These are phyloP conservation scores for Rhagonycha fulva DNA, from an alignment of 2,888 invertebrate genomes.

Conservation along the genomic window DNA sequence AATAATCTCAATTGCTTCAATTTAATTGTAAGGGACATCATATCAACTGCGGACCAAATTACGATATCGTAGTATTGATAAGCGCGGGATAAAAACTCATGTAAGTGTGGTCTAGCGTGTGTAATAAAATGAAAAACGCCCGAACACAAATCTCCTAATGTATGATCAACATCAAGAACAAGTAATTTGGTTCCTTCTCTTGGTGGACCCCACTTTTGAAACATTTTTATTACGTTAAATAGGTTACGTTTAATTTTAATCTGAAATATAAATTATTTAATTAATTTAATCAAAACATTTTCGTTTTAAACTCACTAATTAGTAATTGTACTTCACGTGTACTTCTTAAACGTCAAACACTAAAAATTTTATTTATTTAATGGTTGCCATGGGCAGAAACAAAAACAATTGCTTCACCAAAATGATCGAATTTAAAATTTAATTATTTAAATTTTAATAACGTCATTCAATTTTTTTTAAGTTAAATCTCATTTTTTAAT, in stretches of 20 bases:
- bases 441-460: neutral
- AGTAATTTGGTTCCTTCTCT: neutral
- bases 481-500: neutral
- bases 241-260: neutral
- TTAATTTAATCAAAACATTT: neutral
- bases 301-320: neutral
- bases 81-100: neutral
- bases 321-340: neutral
- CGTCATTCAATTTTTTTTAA: too few species aligned
- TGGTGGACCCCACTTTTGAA: rapidly evolving
- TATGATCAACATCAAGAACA: neutral
- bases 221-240: neutral
- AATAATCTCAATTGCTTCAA: neutral
- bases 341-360: neutral
- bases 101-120: neutral
- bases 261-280: neutral
- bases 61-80: neutral
- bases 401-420: neutral
- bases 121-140: neutral
- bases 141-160: neutral
- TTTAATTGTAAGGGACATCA: neutral
- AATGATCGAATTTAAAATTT: neutral
- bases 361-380: neutral
- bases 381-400: neutral
- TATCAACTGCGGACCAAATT: neutral